Conservation (phyloP, 2,797 vertebrate species). For the Mastacembelus armatus region DNA sequence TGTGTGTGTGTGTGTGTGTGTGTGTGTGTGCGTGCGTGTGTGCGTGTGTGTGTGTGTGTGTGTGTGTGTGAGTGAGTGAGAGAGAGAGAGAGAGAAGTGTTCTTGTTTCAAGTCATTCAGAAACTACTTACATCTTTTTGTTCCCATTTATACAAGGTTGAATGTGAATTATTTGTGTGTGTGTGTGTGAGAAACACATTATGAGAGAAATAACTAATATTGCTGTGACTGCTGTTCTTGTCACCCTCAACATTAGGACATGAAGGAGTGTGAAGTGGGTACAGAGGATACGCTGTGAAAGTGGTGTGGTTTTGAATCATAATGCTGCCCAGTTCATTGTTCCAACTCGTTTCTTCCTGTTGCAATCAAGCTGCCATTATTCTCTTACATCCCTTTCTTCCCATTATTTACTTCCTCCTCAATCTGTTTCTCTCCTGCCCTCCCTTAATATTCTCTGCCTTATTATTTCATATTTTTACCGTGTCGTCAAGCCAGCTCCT, state of each 20-base stretch:
- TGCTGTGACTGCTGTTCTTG: neutral
- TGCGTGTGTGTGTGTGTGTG: too few relatives aligned
- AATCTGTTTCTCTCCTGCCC: neutral
- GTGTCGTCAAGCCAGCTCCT: too few relatives aligned
- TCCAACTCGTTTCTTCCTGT: neutral
- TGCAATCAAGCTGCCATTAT: neutral
- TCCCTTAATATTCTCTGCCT: neutral
- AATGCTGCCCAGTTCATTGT: slow-evolving; percentile 1
- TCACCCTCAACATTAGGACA: slow-evolving; percentile 17
- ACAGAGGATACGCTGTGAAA: neutral
- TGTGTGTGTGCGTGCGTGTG: too few relatives aligned
- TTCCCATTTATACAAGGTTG: neutral
- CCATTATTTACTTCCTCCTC: neutral
- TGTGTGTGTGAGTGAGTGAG: too few relatives aligned
- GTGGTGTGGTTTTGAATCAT: slow-evolving; percentile 5
- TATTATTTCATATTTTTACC: neutral
- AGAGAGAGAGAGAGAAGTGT: neutral
- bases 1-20: too few relatives aligned
- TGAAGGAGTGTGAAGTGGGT: slow-evolving; percentile 9
- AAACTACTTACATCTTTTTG: neutral
- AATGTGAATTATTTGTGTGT: neutral
- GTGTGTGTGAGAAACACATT: slow-evolving; percentile 3
- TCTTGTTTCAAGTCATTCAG: slow-evolving; percentile 1
- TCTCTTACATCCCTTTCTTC: neutral
- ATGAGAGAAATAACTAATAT: slow-evolving; percentile 23